phyloP scores from a whole-genome alignment of 1,140 invertebrate species.

The Drosophila arizonae region DNA sequence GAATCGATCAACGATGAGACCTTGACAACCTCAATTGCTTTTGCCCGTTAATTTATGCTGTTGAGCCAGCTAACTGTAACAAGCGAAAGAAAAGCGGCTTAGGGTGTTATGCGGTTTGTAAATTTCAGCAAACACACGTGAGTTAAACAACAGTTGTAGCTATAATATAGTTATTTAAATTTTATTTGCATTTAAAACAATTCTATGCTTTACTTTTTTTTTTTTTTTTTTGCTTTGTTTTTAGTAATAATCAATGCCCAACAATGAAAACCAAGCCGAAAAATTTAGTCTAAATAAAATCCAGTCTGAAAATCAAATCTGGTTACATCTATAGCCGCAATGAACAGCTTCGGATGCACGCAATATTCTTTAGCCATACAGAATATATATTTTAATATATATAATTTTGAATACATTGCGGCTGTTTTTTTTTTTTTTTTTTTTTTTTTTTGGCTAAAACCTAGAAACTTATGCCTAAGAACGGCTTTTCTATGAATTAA shows the following conservation, averaged over 20 bases:
- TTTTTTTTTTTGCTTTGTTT: slow-evolving; percentile 16
- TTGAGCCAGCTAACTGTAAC: slow-evolving; percentile 1
- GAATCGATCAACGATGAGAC: slow-evolving; percentile 33
- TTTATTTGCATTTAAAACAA: slow-evolving; percentile 60
- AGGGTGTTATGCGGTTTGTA: not conserved
- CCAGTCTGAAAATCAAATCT: slow-evolving; percentile 57
- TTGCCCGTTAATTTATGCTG: slow-evolving; percentile 13
- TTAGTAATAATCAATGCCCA: slow-evolving; percentile 62
- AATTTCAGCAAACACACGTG: not conserved
- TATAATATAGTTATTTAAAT: slow-evolving; percentile 37
- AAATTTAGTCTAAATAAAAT: slow-evolving; percentile 58
- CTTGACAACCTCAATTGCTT: slow-evolving; percentile 28
- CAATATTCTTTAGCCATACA: slow-evolving; percentile 31
- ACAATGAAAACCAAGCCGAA: slow-evolving; percentile 71
- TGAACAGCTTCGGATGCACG: not conserved
- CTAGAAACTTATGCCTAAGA: slow-evolving; percentile 21
- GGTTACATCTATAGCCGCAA: slow-evolving; percentile 31
- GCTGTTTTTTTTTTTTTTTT: not conserved
- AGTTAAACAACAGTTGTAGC: slow-evolving; percentile 8
- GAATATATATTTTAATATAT: slow-evolving; percentile 23
- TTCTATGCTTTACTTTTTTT: slow-evolving; percentile 30
- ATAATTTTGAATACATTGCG: slow-evolving; percentile 29
- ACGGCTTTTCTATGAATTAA: slow-evolving; percentile 14
- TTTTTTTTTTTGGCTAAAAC: slow-evolving; percentile 3
- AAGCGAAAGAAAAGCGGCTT: slow-evolving; percentile 23